These are phyloP conservation scores for Heterotis niloticus DNA, from an alignment of 2,113 vertebrate species.

Conservation along the genomic window DNA sequence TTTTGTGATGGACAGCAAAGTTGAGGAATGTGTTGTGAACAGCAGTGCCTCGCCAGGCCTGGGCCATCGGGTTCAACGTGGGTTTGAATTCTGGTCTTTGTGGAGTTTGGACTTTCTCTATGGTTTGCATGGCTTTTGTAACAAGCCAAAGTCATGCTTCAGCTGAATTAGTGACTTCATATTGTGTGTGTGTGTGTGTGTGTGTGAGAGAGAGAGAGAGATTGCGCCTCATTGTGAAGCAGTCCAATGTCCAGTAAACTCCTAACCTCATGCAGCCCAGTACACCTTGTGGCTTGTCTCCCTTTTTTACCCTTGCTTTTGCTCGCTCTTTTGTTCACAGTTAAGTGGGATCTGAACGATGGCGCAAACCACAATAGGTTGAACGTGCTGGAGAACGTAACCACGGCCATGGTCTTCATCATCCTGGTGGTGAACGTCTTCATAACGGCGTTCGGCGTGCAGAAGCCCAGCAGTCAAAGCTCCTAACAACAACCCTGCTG, in stretches of 20 bases:
- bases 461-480: conserved; percentile 57
- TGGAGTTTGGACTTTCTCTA: not conserved
- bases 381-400: conserved; percentile 83
- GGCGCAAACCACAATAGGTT: conserved; percentile 75
- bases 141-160: too few species aligned
- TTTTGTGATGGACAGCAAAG: too few species aligned
- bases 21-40: too few species aligned
- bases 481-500: conserved; percentile 19
- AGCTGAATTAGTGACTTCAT: not conserved
- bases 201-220: too few species aligned
- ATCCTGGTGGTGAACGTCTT: conserved; percentile 94
- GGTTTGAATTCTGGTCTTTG: too few species aligned
- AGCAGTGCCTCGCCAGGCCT: too few species aligned
- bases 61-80: too few species aligned
- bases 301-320: not conserved
- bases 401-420: conserved; percentile 86
- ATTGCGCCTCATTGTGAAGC: not conserved
- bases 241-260: too few species aligned
- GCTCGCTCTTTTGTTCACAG: conserved; percentile 57
- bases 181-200: too few species aligned
- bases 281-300: not conserved
- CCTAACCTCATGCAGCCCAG: not conserved
- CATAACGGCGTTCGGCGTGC: conserved; percentile 94
- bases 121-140: too few species aligned
- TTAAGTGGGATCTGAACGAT: conserved; percentile 95